Evolutionary conservation across 2,888 invertebrate genomes (phyloP), one percentile per base, ranked within the genome.

Genomic region (Auanema freiburgensis): DNA sequence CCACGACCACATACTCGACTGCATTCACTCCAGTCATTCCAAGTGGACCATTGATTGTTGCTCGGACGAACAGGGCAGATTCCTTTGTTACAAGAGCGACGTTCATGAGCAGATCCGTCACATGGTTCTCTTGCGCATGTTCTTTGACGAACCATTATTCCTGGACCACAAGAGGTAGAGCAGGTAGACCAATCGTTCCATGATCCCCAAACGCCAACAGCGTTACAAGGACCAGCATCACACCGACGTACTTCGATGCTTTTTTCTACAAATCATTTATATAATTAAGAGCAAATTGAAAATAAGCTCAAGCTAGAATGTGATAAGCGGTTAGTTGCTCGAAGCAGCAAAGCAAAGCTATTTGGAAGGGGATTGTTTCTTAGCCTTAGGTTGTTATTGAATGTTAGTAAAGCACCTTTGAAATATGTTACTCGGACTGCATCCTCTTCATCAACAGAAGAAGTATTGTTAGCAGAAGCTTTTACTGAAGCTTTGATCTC

Each of bases 181-280:
- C 80, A 80, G 4, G 78, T 66, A n/a, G 69, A 69, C 79, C 79
- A 81, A 23, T 55, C 62, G 42, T 67, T 72, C 81, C 82, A 82
- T 1, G 64, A 64, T 57, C 72, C 77, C 82, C 81, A 82, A 11
- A 74, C 66, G 42, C 79, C 79, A 33, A 77, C 57, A 8, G 67
- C 69, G 18, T 62, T 64, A 59, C 82, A 83, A n/a, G 78, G 71
- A 11, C 79, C 71, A 60, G 77, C 78, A 44, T 82, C 82, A 56
- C 82, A 82, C 21, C 72, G 72, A 16, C 81, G 74, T 25, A 82
- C 75, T 59, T 80, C 80, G 67, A 80, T 83, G 56, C 79, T 79
- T 63, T 78, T 76, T 16, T 81, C 79, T 79, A 64, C 33, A 78
- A 63, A 21, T 1, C 40, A 21, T 21, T 52, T 8, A 23, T 8